A percentile compares a stretch with the other conserved stretches of the same genome.
Evolutionary conservation across 2,797 vertebrate genomes (phyloP).

Genomic region (Macropodus opercularis): DNA sequence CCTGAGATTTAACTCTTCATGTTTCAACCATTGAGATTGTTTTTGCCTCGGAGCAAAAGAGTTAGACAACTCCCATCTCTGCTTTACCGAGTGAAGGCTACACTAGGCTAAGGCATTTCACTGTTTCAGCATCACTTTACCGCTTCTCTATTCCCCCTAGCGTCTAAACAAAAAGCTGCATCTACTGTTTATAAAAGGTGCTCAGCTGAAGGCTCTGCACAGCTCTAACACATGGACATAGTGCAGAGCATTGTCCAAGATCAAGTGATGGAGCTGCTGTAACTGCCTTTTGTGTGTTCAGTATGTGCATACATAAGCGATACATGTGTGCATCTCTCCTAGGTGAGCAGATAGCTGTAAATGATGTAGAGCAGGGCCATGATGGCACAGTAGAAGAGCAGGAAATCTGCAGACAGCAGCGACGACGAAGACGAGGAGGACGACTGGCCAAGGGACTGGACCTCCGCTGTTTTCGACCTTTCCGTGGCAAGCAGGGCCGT

Average conservation of each 20-base stretch:
- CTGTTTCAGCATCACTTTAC: background rate
- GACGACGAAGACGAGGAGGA: constrained; percentile 74
- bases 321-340: constrained; percentile 32
- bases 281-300: background rate
- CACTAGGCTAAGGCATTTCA: constrained; percentile 56
- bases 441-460: constrained; percentile 61
- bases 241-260: constrained; percentile 3
- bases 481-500: constrained; percentile 74
- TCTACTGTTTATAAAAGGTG: constrained; percentile 37
- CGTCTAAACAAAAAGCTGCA: constrained; percentile 3
- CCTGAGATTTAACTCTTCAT: background rate
- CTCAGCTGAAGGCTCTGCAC: constrained; percentile 10
- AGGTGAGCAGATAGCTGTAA: constrained; percentile 82
- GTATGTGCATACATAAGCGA: background rate
- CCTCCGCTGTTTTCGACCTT: constrained; percentile 36
- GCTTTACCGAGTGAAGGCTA: constrained; percentile 34
- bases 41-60: constrained; percentile 1
- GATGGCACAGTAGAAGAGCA: constrained; percentile 87
- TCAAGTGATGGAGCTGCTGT: constrained; percentile 19
- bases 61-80: background rate
- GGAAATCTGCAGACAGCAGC: constrained; percentile 85
- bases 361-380: constrained; percentile 87
- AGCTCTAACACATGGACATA: constrained; percentile 1
- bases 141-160: constrained; percentile 12
- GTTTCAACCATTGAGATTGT: constrained; percentile 16